Evolutionary conservation across 2,113 vertebrate genomes (phyloP).

Genomic region (Chiloscyllium plagiosum): DNA sequence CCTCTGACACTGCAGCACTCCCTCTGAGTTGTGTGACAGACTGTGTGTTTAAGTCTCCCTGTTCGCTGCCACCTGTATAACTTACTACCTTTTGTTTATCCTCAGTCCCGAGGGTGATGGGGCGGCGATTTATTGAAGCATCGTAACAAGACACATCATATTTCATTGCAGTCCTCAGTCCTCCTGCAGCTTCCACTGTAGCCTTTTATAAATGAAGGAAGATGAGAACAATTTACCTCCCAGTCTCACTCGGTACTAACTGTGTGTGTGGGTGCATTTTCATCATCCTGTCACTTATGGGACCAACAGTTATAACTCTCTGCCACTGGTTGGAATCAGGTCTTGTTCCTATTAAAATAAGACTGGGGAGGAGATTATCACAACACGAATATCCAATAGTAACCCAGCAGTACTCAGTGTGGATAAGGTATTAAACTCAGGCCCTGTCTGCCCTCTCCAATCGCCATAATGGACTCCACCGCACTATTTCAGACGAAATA

Average conservation of each 20-base stretch:
- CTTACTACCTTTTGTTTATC: neutral
- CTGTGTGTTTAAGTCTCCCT: neutral
- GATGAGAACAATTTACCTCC: neutral
- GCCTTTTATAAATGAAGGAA: neutral
- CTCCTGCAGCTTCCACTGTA: neutral
- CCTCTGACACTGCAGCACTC: neutral
- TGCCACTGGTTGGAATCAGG: neutral
- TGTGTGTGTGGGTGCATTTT: neutral
- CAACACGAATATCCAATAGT: neutral
- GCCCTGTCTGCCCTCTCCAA: neutral
- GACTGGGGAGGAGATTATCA: no score
- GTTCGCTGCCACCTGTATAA: neutral
- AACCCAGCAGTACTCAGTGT: neutral
- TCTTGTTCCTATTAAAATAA: neutral
- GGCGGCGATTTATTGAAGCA: neutral
- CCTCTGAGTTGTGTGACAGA: neutral
- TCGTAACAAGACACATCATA: neutral
- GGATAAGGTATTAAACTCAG: neutral
- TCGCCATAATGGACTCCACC: neutral
- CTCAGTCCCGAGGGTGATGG: neutral
- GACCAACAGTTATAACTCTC: neutral
- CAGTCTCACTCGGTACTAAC: neutral
- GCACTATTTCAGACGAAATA: no score
- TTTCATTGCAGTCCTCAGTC: neutral
- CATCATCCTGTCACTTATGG: neutral